Evolutionary conservation across 1,140 invertebrate genomes (phyloP).

Genomic region (Pogonognathellus flavescens): DNA sequence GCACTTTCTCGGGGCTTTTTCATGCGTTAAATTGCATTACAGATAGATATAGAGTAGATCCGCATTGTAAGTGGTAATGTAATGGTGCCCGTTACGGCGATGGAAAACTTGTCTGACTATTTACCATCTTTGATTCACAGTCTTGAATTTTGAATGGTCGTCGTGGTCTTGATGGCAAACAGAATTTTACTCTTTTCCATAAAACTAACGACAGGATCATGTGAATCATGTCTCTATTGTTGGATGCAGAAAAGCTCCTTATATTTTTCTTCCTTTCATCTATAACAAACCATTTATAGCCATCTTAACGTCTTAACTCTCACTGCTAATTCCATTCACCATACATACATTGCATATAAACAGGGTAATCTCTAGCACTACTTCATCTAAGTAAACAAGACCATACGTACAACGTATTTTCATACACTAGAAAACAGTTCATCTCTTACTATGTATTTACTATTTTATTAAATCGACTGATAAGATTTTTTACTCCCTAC

Average conservation of each 20-base stretch:
- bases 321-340: neutral
- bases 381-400: too few species aligned
- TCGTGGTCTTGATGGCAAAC: neutral
- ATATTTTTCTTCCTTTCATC: neutral
- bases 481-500: too few species aligned
- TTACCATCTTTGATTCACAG: conserved; percentile 26
- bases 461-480: too few species aligned
- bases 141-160: conserved; percentile 24
- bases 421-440: too few species aligned
- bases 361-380: too few species aligned
- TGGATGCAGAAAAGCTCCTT: conserved; percentile 15
- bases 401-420: too few species aligned
- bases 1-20: conserved; percentile 15
- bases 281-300: neutral
- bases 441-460: too few species aligned
- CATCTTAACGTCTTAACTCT: too few species aligned
- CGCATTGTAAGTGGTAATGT: conserved; percentile 48
- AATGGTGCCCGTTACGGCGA: conserved; percentile 19
- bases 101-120: conserved; percentile 26
- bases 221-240: conserved; percentile 14
- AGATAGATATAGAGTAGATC: conserved; percentile 11
- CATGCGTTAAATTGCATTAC: conserved; percentile 42
- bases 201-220: conserved; percentile 20
- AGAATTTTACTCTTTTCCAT: conserved; percentile 20
- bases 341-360: too few species aligned